Evolutionary conservation across 2,113 vertebrate genomes (phyloP).

Genomic region (Gymnobelideus leadbeateri): DNA sequence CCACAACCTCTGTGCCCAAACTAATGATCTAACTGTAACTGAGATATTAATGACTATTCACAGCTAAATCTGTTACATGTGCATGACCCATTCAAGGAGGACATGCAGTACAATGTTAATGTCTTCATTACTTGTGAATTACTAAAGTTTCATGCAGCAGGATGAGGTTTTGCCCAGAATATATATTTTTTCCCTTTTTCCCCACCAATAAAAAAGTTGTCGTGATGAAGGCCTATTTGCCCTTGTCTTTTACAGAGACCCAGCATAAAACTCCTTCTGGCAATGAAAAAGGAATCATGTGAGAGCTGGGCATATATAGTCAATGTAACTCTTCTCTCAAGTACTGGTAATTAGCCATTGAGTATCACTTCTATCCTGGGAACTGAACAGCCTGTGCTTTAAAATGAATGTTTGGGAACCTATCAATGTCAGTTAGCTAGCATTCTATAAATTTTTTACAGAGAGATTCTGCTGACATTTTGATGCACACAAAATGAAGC

Average conservation of each 20-base stretch:
- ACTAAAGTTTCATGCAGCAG: neutral
- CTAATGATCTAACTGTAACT: neutral
- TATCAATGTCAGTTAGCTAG: neutral
- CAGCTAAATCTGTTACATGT: neutral
- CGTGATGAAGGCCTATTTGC: neutral
- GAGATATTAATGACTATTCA: neutral
- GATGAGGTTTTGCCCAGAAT: neutral
- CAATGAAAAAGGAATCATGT: neutral
- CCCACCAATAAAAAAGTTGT: neutral
- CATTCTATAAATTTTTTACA: neutral
- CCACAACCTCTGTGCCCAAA: neutral
- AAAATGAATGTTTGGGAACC: neutral
- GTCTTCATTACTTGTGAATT: neutral
- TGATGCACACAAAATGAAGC: neutral
- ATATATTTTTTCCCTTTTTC: neutral
- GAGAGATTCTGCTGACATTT: neutral
- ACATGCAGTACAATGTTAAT: neutral
- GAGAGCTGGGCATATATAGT: neutral
- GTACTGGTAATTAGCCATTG: neutral
- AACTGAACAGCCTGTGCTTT: neutral
- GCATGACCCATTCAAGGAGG: neutral
- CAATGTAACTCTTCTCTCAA: neutral
- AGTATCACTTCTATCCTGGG: neutral
- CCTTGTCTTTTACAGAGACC: neutral
- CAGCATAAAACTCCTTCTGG: neutral